Evolutionary conservation across 2,797 vertebrate species (phyloP), one percentile per base, ranked within the genome.

Genomic region (Cygnus olor): DNA sequence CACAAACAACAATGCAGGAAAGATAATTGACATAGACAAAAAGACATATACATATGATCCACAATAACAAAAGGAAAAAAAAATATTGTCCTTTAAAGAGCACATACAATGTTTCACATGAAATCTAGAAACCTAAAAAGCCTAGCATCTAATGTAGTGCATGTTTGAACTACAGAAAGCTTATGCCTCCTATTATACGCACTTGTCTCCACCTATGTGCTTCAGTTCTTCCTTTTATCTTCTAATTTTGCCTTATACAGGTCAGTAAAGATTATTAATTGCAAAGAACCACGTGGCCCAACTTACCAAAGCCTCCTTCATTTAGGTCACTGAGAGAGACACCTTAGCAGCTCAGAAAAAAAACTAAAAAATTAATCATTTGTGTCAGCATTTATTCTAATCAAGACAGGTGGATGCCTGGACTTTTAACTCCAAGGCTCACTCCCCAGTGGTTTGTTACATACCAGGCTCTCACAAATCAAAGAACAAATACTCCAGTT

Each of bases 51-150:
- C 4, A 34, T 0, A 56, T 2, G 5, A 80, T 12, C 19, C 61
- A 19, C 51, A 91, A 28, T 22, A 44, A 77, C 56, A 66, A 42
- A 56, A 53, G 10, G 13, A 16, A 27, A 60, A 68, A 58, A 61
- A 56, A 4, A 36, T 2, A 40, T 10, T 11, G 15, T 5, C 58
- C 40, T 81, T 79, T 56, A 63, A 5, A n/a, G 13, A 61, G 32
- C 10, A 30, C 0, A 0, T 42, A 15, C 65, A 78, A 58, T 6
- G 4, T 14, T 42, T 64, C 34, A 36, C 30, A n/a, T 10, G 45
- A 72, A 51, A 78, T 8, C 7, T 12, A 11, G 73, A 60, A 87
- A 74, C 45, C 42, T 1, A 47, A 51, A 22, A 58, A 6, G 11
- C 47, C n/a, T 12, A 17, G 8, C 25, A 61, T 25, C 28, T 49